Evolutionary conservation across 2,113 vertebrate species (phyloP).

Genomic region (Elaphurus davidianus): DNA sequence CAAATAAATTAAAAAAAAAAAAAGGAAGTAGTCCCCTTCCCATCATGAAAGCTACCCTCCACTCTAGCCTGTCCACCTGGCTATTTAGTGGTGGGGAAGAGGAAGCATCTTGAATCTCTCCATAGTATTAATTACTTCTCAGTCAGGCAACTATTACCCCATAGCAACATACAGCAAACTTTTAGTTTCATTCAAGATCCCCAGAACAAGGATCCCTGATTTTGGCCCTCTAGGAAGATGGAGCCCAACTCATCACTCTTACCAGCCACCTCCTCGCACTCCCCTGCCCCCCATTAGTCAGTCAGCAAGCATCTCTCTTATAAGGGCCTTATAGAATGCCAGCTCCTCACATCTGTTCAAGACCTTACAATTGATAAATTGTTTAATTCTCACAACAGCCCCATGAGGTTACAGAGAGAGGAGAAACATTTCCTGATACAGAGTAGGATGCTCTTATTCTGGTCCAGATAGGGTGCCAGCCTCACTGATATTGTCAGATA

Average conservation of each 20-base stretch:
- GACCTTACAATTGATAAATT: neutral
- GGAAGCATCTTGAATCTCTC: neutral
- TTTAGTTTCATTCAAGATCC: neutral
- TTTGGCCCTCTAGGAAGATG: neutral
- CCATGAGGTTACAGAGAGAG: neutral
- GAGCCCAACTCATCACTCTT: neutral
- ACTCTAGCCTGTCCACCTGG: neutral
- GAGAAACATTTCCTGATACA: neutral
- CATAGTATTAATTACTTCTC: neutral
- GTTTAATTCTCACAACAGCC: neutral
- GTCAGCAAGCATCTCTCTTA: neutral
- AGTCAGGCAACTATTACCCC: neutral
- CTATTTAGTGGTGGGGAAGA: neutral
- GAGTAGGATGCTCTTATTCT: neutral
- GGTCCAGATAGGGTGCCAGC: neutral
- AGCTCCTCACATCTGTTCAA: neutral
- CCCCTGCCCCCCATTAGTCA: neutral
- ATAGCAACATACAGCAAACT: neutral
- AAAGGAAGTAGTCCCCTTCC: neutral
- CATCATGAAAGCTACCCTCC: neutral
- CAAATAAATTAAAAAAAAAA: neutral
- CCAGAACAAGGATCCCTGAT: neutral
- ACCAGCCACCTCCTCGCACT: neutral
- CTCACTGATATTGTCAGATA: neutral
- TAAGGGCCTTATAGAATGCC: neutral